Evolutionary conservation across 2,888 invertebrate species (phyloP), one percentile per base, ranked within the genome.

Genomic region (Himalopsyche anomala): DNA sequence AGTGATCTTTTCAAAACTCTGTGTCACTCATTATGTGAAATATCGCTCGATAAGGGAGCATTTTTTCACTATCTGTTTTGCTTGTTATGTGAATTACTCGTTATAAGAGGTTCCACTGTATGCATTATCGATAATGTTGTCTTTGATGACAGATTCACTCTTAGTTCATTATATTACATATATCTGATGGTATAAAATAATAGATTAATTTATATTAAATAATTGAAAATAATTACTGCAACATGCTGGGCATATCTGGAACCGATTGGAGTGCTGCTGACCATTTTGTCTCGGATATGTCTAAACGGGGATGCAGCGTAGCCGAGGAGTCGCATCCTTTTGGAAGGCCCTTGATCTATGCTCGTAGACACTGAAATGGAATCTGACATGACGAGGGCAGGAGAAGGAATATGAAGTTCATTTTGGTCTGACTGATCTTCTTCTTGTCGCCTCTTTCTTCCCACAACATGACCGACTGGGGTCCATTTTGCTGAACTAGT

Each of bases 391-490:
- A 86, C 19, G 36, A 87, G 56, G 4, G 87, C 87, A 9, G 87
- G 87, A 45, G 86, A 87, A 5, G 56, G 55, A 17, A 15, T 82
- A 51, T 45, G 85, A 15, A 36, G 36, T 28, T 81, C 84, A 38
- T 81, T 84, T 12, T 83, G 45, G 5, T 84, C 81, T 2, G 2
- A 89, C 81, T 74, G 74, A 38, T 91, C 92, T 6, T 86, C 83
- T 36, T 85, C 87, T 0, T 92, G 92, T 87, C 91, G 91, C 28
- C 93, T 92, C 89, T 93, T 93, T 89, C 93, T 92, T 0, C 93
- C 93, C 51, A 93, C 92, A 62, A 93, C 93, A 0, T 93, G 91
- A 81, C 91, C 92, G 0, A 92, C 92, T 0, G 93, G 93, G 0
- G 89, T 88, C 88, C 88, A 88, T 45, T 85, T 87, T 12, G 82